These are phyloP conservation scores for Luidia sarsii DNA, from an alignment of 53 echinoderm and acorn worm genomes.

Conservation along the genomic window DNA sequence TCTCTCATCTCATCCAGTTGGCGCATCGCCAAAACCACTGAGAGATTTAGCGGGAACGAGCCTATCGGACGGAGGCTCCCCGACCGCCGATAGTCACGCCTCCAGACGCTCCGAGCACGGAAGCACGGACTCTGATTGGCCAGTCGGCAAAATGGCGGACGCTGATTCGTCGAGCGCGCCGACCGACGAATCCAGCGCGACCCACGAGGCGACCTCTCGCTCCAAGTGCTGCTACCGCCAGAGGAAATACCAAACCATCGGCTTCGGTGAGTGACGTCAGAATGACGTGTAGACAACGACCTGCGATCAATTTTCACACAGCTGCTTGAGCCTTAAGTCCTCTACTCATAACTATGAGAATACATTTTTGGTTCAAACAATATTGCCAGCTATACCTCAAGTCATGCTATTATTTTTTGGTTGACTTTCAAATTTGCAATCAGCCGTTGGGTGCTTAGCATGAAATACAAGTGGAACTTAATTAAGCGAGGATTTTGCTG, in stretches of 20 bases:
- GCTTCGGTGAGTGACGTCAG: conserved; percentile 30
- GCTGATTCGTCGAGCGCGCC: conserved; percentile 19
- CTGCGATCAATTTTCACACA: too few relatives aligned
- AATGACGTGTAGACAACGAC: too few relatives aligned
- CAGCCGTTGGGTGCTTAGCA: too few relatives aligned
- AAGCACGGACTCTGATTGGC: not conserved
- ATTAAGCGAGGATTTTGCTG: too few relatives aligned
- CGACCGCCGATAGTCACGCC: not conserved
- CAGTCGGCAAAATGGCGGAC: conserved; percentile 4
- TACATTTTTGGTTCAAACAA: too few relatives aligned
- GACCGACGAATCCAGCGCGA: not conserved
- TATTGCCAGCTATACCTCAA: too few relatives aligned
- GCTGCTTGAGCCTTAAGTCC: too few relatives aligned
- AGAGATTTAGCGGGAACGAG: not conserved
- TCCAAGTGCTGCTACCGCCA: conserved; percentile 45
- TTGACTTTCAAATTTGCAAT: too few relatives aligned
- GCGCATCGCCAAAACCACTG: not conserved
- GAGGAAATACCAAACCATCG: conserved; percentile 19
- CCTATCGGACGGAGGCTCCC: not conserved
- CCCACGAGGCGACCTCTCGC: not conserved
- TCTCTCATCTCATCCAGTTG: not conserved
- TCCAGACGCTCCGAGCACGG: not conserved
- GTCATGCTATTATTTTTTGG: too few relatives aligned
- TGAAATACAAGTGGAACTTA: too few relatives aligned
- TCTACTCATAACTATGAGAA: too few relatives aligned